Percentiles rank a stretch among this genome's conserved stretches.
Conservation (phyloP, 2,888 invertebrate species). For the Eretmocerus hayati region DNA sequence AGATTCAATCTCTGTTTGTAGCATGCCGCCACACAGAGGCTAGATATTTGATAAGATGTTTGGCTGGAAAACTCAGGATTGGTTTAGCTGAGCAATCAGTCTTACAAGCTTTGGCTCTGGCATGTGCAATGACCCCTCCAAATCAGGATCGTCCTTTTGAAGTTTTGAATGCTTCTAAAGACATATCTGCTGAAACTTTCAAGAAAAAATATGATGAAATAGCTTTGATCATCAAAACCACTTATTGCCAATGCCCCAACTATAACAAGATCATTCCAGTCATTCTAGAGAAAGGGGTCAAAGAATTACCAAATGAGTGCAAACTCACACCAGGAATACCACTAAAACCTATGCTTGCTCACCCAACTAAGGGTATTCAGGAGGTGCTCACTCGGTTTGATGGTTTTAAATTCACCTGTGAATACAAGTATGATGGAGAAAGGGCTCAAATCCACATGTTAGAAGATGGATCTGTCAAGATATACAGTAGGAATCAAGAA, state of each 20-base stretch:
- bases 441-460: constrained; percentile 78
- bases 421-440: constrained; percentile 99
- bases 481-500: constrained; percentile 95
- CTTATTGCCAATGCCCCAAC: constrained; percentile 95
- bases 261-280: constrained; percentile 79
- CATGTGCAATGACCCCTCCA: constrained; percentile 74
- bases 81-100: constrained; percentile 96
- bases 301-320: constrained; percentile 69
- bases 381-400: constrained; percentile 78
- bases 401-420: constrained; percentile 86
- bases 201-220: constrained; percentile 70
- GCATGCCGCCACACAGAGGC: constrained; percentile 86
- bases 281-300: constrained; percentile 68
- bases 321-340: constrained; percentile 88
- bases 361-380: constrained; percentile 89
- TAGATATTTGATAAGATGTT: constrained; percentile 79
- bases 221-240: constrained; percentile 77
- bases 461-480: constrained; percentile 62
- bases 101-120: constrained; percentile 74
- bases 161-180: constrained; percentile 58
- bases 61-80: constrained; percentile 90
- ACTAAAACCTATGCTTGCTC: constrained; percentile 96
- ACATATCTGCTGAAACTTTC: constrained; percentile 58
- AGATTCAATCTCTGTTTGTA: constrained; percentile 86
- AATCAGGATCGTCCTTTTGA: constrained; percentile 58